Evolutionary conservation across 2,888 invertebrate species (phyloP), one percentile per base, ranked within the genome.

Genomic region (Erynnis tages): DNA sequence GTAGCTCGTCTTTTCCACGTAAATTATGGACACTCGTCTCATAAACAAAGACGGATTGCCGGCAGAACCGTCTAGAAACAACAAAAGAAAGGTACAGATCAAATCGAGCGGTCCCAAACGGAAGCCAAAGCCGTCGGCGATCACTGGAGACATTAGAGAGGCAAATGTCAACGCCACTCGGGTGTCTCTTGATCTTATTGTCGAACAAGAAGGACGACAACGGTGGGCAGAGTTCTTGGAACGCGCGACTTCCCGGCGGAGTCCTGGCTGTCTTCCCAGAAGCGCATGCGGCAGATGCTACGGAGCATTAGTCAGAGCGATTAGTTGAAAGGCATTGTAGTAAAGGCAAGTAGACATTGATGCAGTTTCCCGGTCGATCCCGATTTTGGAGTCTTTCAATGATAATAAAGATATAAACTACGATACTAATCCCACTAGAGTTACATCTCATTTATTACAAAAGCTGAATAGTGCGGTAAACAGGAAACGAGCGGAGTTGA

Each of bases 181-280:
- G 63, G 73, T 80, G 52, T 52, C 52, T 52, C 44, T 78, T 78
- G 80, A 72, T 62, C 67, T 62, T 57, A 63, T 57, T 74, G 70
- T 71, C 58, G 55, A 65, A 69, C 67, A 65, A 67, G 68, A 74
- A 67, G 67, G 67, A 71, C 66, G 65, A 68, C 69, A 72, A 73
- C 71, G 65, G 61, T 58, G 62, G 59, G 58, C 57, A 49, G 52
- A 57, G 56, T 83, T 81, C 84, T 67, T 56, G 72, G 82, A 82
- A 82, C 62, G 67, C 58, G 67, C 65, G 60, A 59, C 71, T 75
- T 76, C 71, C 71, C 71, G 71, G 63, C 70, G 60, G 66, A 68
- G 69, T 69, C 74, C 72, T 73, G 71, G 66, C 73, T 62, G 61
- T 69, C 70, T 85, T 80, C 81, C 61, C 60, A 74, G 83, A 81